Base-by-base conservation (phyloP, 2,113 vertebrate species). In the Saimiri boliviensis region DNA sequence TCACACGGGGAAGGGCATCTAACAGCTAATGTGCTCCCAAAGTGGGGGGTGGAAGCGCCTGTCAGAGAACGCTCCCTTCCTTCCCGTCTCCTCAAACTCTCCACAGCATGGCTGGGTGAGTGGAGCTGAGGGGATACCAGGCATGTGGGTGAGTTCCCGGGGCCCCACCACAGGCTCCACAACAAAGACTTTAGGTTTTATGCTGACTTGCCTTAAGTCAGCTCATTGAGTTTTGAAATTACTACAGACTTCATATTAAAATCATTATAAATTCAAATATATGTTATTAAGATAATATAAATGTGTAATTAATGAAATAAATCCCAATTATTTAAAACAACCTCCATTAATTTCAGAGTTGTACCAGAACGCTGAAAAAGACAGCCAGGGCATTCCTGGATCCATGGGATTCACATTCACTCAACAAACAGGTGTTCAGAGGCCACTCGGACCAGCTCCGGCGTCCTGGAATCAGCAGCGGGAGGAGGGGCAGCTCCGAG, bases 401-500 rank as follows among this genome's bases (percentile, higher is more conserved):
- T 63, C 27, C 60, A 63, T 52, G 49, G 49, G 49, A 52, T n/a
- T n/a, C 63, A 37, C 35, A 58, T 10, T 45, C 21, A n/a, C 7
- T 20, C 40, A 35, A 19, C 20, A 12, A 70, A 19, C 14, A 6
- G 23, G 5, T 2, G 32, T 21, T 42, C 27, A 35, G 71, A 45
- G 25, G 35, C 45, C 12, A 16, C 21, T 63, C 11, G 52, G 70
- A 16, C 32, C 45, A 35, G 71, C 42, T 27, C 71, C 19, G 8
- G 81, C 1, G 4, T 7, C 32, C 37, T n/a, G 32, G 37, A 37
- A 8, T 45, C 14, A 25, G 27, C 40, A 58, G 37, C 14, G 9
- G 35, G 14, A 42, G 27, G 19, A 40, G 6, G 45, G 47, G 35
- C 19, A 5, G 79, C 35, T 4, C 2, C 7, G 20, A 1, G 0